Percentiles rank a stretch among this genome's conserved stretches.
phyloP scores from a whole-genome alignment of 2,888 invertebrate genomes.

The Erynnis tages region DNA sequence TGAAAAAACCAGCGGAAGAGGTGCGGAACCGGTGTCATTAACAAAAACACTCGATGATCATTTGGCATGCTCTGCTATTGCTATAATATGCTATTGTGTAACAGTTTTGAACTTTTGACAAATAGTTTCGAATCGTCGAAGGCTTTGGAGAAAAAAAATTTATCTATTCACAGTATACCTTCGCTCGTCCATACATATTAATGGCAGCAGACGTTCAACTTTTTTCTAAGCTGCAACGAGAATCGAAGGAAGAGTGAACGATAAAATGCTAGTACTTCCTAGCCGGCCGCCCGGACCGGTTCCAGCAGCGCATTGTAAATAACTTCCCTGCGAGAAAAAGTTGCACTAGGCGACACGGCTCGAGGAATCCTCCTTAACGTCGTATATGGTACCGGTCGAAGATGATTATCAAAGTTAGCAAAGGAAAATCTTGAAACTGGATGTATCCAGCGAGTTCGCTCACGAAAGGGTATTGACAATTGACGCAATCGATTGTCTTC shows the following conservation, averaged over 20 bases:
- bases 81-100: slow-evolving; percentile 46
- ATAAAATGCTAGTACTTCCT: slow-evolving; percentile 57
- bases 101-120: slow-evolving; percentile 2
- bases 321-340: slow-evolving; percentile 59
- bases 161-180: background rate
- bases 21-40: slow-evolving; percentile 59
- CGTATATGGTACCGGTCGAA: slow-evolving; percentile 38
- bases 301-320: slow-evolving; percentile 53
- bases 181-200: slow-evolving; percentile 1
- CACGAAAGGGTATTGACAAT: slow-evolving; percentile 21
- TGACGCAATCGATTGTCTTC: slow-evolving; percentile 26
- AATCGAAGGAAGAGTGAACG: slow-evolving; percentile 43
- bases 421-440: slow-evolving; percentile 8
- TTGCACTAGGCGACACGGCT: slow-evolving; percentile 42
- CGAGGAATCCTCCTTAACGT: slow-evolving; percentile 46
- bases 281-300: slow-evolving; percentile 52
- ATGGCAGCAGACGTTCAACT: slow-evolving; percentile 40
- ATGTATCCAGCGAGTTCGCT: slow-evolving; percentile 6
- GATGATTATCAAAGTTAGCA: slow-evolving; percentile 16
- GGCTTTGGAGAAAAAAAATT: background rate
- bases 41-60: slow-evolving; percentile 54
- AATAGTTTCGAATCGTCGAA: background rate
- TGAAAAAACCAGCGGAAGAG: slow-evolving; percentile 70
- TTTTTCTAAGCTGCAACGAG: slow-evolving; percentile 46
- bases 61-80: slow-evolving; percentile 39